Evolutionary conservation across 2,797 vertebrate species (phyloP), one percentile per base, ranked within the genome.

Genomic region (Tenualosa ilisha): DNA sequence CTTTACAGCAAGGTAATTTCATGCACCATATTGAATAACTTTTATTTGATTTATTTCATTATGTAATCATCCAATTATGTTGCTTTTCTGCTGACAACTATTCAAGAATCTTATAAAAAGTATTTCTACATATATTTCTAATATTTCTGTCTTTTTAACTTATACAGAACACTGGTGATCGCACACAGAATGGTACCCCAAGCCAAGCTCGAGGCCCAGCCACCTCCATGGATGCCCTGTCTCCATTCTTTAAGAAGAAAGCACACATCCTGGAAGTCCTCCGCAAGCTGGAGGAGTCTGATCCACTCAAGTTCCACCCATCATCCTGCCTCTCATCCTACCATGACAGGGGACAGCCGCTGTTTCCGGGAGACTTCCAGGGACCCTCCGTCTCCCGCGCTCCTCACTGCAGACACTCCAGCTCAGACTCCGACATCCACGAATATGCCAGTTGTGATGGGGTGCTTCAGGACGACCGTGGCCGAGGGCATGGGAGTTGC

Each of bases 221-320:
- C 83, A 85, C 91, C 0, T 84, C 93, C 0, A 84, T 96, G 89
- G 95, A 96, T 7, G 95, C 95, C n/a, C 92, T 96, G 9, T 96
- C 96, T 49, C 95, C 96, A 0, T 96, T 96, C 86, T 95, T 96
- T 89, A 95, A 93, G 85, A 96, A 96, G 91, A 96, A 96, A 90
- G 95, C 95, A 50, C 96, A 96, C 88, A 96, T 96, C 88, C 90
- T 96, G 88, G 96, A 96, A 90, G 96, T 96, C 83, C 93, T 96
- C 61, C 93, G 95, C 84, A 95, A 94, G 85, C 89, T 96, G 88
- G 95, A 96, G 88, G 95, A 95, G 87, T 94, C 95, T 0, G 95
- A 96, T 81, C 94, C 95, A 0, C 90, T 93, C 20, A 82, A 92
- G 87, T 85, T 89, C 90, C 83, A 91, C 89, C 90, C 88, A 4